A percentile compares a stretch with the other conserved stretches of the same genome.
phyloP scores from a whole-genome alignment of 2,113 vertebrate species.

The Megaptera novaeangliae region DNA sequence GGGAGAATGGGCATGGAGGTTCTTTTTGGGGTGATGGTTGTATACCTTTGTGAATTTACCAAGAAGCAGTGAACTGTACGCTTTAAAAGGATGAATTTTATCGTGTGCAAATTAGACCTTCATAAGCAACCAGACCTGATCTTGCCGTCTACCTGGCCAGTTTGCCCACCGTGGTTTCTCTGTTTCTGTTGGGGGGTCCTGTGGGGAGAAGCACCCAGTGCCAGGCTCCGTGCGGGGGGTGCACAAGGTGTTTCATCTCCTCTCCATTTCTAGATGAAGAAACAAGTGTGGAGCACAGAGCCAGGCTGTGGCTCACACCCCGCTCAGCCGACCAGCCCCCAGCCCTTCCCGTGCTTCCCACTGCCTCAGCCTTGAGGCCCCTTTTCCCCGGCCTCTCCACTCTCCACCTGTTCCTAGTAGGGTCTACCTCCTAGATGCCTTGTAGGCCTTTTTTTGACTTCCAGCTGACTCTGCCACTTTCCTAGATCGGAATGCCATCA shows the following conservation, averaged over 20 bases:
- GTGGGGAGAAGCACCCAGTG: neutral
- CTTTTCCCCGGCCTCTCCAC: neutral
- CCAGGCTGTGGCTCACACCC: neutral
- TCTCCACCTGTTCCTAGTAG: neutral
- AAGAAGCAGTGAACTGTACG: neutral
- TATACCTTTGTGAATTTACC: neutral
- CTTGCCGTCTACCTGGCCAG: neutral
- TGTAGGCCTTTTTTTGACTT: neutral
- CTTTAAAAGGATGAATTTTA: neutral
- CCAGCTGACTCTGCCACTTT: neutral
- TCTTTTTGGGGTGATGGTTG: neutral
- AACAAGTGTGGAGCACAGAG: neutral
- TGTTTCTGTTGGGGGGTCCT: neutral
- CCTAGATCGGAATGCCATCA: neutral
- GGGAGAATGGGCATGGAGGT: neutral
- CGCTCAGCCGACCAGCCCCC: neutral
- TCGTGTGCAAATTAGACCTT: neutral
- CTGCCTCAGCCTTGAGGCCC: neutral
- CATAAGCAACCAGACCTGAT: neutral
- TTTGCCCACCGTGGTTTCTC: neutral
- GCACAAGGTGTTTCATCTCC: neutral
- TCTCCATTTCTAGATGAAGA: neutral
- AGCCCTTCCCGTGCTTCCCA: neutral
- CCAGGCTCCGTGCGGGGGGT: neutral
- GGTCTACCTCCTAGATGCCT: neutral